phyloP scores from a whole-genome alignment of 2,113 vertebrate species.

The Theropithecus gelada region DNA sequence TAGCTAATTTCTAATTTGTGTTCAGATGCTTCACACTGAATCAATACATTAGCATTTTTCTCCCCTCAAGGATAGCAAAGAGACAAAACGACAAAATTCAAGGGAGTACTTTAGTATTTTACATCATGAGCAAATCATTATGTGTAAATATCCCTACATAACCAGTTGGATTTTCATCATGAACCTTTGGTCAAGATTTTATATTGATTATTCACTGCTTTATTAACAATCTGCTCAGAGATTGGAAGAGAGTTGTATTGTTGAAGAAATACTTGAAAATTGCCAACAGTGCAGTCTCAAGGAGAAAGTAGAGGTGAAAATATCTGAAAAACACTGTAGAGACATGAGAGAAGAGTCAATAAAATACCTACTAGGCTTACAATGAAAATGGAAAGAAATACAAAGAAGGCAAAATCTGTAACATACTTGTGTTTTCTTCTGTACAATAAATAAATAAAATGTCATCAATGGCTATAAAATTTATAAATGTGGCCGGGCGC shows the following conservation, averaged over 20 bases:
- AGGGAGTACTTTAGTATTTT: background rate
- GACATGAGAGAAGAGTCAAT: background rate
- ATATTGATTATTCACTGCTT: background rate
- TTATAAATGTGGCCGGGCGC: background rate
- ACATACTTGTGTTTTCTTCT: background rate
- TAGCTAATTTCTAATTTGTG: background rate
- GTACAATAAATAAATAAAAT: background rate
- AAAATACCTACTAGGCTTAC: background rate
- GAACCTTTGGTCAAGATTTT: background rate
- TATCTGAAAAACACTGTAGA: background rate
- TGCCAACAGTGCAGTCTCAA: background rate
- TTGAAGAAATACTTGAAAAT: background rate
- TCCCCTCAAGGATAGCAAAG: fast-evolving
- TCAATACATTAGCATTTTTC: background rate
- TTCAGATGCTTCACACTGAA: background rate
- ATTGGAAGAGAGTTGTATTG: background rate
- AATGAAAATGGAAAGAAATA: background rate
- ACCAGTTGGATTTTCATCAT: background rate
- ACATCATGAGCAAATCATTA: background rate
- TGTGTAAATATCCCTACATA: background rate
- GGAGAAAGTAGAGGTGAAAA: background rate
- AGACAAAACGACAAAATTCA: background rate
- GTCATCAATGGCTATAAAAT: background rate
- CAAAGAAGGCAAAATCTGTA: background rate
- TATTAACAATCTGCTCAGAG: background rate